phyloP scores from a whole-genome alignment of 2,113 vertebrate species.

The Orcinus orca region DNA sequence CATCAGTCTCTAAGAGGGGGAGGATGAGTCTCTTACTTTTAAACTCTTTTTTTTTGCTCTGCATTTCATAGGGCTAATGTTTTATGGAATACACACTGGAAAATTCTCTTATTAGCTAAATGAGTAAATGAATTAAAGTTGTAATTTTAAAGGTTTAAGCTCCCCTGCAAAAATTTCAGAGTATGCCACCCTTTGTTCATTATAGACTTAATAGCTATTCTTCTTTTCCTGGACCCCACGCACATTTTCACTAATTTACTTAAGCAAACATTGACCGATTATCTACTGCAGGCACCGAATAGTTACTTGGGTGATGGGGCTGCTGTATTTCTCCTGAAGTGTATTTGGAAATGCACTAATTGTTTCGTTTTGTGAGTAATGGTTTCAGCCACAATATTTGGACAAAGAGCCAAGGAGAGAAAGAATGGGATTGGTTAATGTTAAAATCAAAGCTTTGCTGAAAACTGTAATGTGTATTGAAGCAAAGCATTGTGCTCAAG shows the following conservation, averaged over 20 bases:
- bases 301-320: neutral
- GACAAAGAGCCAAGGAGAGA: slow-evolving; percentile 64
- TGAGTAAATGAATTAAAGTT: slow-evolving; percentile 48
- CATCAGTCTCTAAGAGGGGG: neutral
- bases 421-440: slow-evolving; percentile 42
- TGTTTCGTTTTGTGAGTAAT: slow-evolving; percentile 66
- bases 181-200: neutral
- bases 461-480: slow-evolving; percentile 30
- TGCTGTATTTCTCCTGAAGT: neutral
- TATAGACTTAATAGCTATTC: neutral
- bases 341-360: slow-evolving; percentile 64
- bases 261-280: slow-evolving; percentile 41
- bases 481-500: slow-evolving; percentile 36
- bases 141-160: slow-evolving; percentile 23
- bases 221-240: neutral
- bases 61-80: neutral
- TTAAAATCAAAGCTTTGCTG: slow-evolving; percentile 51
- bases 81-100: neutral
- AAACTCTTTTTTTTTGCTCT: neutral
- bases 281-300: neutral
- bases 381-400: slow-evolving; percentile 73
- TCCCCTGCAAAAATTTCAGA: slow-evolving; percentile 24
- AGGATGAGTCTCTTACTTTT: neutral
- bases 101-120: slow-evolving; percentile 37
- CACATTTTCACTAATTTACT: neutral